Conservation (phyloP, 2,888 invertebrate species). For the Reticulitermes lucifugus region DNA sequence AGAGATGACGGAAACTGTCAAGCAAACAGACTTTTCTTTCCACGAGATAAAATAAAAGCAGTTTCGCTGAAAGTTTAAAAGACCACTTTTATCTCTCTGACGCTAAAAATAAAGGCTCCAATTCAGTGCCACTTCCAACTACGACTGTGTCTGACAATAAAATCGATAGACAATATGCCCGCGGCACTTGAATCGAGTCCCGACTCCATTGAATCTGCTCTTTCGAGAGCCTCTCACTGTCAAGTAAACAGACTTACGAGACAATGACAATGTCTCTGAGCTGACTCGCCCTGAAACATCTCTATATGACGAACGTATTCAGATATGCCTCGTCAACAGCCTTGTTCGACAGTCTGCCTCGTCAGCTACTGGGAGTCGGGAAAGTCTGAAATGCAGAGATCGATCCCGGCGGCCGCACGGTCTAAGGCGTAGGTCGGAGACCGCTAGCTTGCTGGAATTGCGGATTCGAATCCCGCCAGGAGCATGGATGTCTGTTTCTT, state of each 20-base stretch:
- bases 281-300: neutral
- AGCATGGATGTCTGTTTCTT: too few relatives aligned
- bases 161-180: slow-evolving; percentile 31
- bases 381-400: neutral
- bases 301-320: neutral
- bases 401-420: too few relatives aligned
- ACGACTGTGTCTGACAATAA: neutral
- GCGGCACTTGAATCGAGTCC: slow-evolving; percentile 26
- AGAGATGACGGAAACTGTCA: too few relatives aligned
- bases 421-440: too few relatives aligned
- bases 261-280: neutral
- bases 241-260: neutral
- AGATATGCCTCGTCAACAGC: too few relatives aligned
- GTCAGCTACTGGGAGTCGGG: neutral
- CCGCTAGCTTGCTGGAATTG: too few relatives aligned
- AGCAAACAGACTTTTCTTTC: neutral
- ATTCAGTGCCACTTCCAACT: slow-evolving; percentile 5
- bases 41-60: neutral
- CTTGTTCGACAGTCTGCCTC: too few relatives aligned
- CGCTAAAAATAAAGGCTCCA: slow-evolving; percentile 33
- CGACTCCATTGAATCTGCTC: neutral
- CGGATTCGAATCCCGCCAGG: too few relatives aligned
- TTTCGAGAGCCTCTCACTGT: too few relatives aligned
- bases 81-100: slow-evolving; percentile 22
- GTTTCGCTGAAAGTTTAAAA: slow-evolving; percentile 13